A percentile compares a stretch with the other conserved stretches of the same genome.
Conservation (phyloP, 2,888 invertebrate genomes). For the Trichacis sp. region DNA sequence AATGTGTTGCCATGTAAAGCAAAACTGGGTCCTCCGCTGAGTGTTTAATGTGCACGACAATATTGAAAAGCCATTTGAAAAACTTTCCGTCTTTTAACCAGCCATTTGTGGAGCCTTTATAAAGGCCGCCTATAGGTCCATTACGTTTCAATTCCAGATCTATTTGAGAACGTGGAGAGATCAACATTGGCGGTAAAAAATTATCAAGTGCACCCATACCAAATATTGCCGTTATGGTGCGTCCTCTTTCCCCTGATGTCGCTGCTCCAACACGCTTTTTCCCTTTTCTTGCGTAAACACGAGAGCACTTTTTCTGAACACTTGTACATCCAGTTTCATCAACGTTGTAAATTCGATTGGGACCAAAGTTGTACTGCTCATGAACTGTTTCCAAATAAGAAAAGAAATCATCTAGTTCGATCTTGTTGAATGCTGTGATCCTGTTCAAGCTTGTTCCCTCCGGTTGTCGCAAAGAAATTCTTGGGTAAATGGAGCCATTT, state of each 20-base stretch:
- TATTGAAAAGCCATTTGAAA: constrained; percentile 40
- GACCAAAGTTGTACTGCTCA: constrained; percentile 42
- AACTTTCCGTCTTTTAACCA: constrained; percentile 39
- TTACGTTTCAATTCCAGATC: constrained; percentile 59
- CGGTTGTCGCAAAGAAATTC: constrained; percentile 41
- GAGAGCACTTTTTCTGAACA: constrained; percentile 9
- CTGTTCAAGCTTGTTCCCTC: constrained; percentile 54
- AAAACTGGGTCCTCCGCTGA: constrained; percentile 48
- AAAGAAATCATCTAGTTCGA: constrained; percentile 48
- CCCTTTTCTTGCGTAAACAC: constrained; percentile 62
- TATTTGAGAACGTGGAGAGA: constrained; percentile 65
- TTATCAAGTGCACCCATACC: constrained; percentile 59
- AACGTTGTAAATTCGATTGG: constrained; percentile 61
- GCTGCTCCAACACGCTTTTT: constrained; percentile 67
- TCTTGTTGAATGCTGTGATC: constrained; percentile 56
- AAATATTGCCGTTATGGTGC: too few relatives aligned
- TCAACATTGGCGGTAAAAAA: constrained; percentile 68
- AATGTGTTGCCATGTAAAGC: constrained; percentile 8
- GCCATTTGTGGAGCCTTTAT: constrained; percentile 51
- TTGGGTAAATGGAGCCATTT: constrained; percentile 47
- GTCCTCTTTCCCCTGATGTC: too few relatives aligned
- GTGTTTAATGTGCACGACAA: constrained; percentile 52
- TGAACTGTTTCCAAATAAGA: constrained; percentile 16
- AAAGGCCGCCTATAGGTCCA: constrained; percentile 60
- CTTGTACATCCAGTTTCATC: constrained; percentile 66